A percentile compares a stretch with the other conserved stretches of the same genome.
Evolutionary conservation across 2,797 vertebrate genomes (phyloP).

Genomic region (Sebastes itinus): DNA sequence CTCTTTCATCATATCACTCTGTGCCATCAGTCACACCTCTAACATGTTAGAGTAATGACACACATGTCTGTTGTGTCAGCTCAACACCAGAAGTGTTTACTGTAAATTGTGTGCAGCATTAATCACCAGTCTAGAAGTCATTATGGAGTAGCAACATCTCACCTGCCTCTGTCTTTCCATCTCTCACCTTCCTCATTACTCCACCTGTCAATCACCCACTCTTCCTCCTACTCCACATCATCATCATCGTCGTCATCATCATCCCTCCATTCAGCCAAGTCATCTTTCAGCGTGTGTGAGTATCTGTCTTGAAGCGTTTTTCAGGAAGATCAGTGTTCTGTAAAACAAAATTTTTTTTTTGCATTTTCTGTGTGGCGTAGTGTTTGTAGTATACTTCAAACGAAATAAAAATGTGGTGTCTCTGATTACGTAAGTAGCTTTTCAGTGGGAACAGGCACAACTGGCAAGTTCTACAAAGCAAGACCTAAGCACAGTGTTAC

Average conservation of each 20-base stretch:
- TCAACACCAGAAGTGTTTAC: background rate
- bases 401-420: conserved; percentile 8
- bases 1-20: background rate
- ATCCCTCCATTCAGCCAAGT: conserved; percentile 64
- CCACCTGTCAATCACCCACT: conserved; percentile 39
- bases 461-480: conserved; percentile 26
- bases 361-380: background rate
- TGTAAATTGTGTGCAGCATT: background rate
- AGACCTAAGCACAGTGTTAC: background rate
- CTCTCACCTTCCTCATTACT: conserved; percentile 32
- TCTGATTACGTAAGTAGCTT: conserved; percentile 34
- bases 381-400: conserved; percentile 26
- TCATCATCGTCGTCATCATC: conserved; percentile 44
- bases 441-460: conserved; percentile 14
- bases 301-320: conserved; percentile 32
- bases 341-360: background rate
- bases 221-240: conserved; percentile 8
- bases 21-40: background rate
- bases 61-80: background rate
- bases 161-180: conserved; percentile 27
- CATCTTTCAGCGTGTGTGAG: conserved; percentile 68
- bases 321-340: background rate
- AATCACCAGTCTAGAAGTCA: conserved; percentile 14
- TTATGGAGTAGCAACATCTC: conserved; percentile 11
- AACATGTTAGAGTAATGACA: background rate